These are phyloP conservation scores for Caenorhabditis brenneri DNA, from an alignment of 1,140 invertebrate species.

Conservation along the genomic window DNA sequence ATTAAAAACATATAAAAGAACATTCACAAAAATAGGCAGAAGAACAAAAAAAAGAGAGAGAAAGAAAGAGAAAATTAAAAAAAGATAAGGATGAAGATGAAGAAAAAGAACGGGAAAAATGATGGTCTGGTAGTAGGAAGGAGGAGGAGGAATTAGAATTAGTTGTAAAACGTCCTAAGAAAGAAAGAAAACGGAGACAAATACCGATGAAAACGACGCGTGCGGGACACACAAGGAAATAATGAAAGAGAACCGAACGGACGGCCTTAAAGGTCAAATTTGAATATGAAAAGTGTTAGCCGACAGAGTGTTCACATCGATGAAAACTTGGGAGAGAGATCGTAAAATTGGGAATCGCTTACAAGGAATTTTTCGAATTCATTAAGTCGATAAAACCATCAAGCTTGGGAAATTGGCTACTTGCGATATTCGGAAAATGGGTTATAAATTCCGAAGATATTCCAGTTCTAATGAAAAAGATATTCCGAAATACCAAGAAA, in stretches of 20 bases:
- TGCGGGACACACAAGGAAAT: background rate
- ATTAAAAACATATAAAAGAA: background rate
- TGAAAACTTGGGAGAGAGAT: no score
- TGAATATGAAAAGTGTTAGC: slow-evolving; percentile 12
- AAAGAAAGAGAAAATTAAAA: background rate
- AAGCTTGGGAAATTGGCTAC: no score
- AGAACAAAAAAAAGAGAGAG: background rate
- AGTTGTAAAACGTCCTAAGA: slow-evolving; percentile 5
- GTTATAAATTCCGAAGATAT: no score
- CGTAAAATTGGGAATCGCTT: no score
- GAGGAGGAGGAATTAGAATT: background rate
- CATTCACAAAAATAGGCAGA: background rate
- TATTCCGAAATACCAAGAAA: no score
- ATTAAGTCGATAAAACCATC: no score
- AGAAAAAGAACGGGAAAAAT: background rate
- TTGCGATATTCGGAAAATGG: no score
- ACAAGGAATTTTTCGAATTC: no score
- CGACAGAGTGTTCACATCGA: no score
- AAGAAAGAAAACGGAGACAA: background rate
- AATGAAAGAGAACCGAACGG: background rate
- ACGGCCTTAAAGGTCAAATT: background rate
- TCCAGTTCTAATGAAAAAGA: no score
- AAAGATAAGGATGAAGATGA: background rate
- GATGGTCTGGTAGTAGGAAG: no score
- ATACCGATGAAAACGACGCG: background rate